phyloP scores from a whole-genome alignment of 1,140 invertebrate species.

The Campoletis sonorensis region DNA sequence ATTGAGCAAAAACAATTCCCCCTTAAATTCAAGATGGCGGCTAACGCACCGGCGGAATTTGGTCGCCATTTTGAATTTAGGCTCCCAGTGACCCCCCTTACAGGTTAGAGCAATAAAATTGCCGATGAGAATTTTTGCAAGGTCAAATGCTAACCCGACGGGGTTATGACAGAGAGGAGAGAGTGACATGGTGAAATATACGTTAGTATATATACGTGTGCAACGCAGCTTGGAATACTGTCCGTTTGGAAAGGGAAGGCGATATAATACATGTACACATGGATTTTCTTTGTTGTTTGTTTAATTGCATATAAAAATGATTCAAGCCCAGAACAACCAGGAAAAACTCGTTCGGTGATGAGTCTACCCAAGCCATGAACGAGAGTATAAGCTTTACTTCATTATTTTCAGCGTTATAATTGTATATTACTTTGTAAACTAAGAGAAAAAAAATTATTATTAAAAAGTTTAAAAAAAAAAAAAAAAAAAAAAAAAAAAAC shows the following conservation, averaged over 20 bases:
- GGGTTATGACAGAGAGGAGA: too few species aligned
- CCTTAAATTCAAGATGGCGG: too few species aligned
- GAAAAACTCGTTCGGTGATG: constrained; percentile 32
- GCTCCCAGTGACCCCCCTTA: too few species aligned
- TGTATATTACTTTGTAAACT: constrained; percentile 20
- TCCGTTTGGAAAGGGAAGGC: constrained; percentile 17
- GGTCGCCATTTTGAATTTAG: too few species aligned
- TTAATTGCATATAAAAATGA: constrained; percentile 27
- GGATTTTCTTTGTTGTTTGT: constrained; percentile 27
- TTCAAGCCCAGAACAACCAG: constrained; percentile 34
- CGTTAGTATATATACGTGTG: not conserved
- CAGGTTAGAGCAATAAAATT: too few species aligned
- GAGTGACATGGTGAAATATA: not conserved
- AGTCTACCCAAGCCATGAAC: constrained; percentile 40
- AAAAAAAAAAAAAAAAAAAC: constrained; percentile 25
- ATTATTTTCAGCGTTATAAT: constrained; percentile 23
- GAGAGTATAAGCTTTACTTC: constrained; percentile 35
- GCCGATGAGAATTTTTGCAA: too few species aligned
- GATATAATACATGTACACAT: constrained; percentile 37
- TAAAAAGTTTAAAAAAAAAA: constrained; percentile 15
- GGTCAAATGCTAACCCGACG: too few species aligned
- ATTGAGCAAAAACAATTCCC: too few species aligned
- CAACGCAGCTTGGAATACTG: constrained; percentile 11
- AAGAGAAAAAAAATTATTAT: constrained; percentile 21
- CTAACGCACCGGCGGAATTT: too few species aligned